These are phyloP conservation scores for Falcunculus frontatus DNA, from an alignment of 2,113 vertebrate species.

Conservation along the genomic window DNA sequence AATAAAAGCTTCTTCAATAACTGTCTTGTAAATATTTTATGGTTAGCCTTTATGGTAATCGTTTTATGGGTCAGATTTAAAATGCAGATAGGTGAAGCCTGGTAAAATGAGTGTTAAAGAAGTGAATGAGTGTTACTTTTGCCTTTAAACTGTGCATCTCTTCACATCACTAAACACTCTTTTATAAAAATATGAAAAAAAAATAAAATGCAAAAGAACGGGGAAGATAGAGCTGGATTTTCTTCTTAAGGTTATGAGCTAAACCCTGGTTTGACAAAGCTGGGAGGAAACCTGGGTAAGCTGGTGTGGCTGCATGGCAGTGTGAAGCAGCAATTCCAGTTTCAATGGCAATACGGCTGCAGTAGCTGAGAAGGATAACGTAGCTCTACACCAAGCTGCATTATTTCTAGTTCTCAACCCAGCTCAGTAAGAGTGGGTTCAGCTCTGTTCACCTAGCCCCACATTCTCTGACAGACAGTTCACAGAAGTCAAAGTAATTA, in stretches of 20 bases:
- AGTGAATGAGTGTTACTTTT: background rate
- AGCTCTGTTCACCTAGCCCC: background rate
- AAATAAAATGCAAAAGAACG: background rate
- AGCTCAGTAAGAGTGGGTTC: background rate
- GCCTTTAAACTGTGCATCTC: background rate
- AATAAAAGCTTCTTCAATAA: background rate
- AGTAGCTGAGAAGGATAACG: background rate
- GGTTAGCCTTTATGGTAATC: background rate
- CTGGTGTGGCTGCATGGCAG: background rate
- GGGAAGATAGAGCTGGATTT: background rate
- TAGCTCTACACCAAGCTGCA: fast-evolving
- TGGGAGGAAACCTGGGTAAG: background rate
- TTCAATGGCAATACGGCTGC: background rate
- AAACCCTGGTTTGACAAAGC: background rate
- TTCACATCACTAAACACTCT: background rate
- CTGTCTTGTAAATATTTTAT: background rate
- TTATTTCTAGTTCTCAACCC: background rate
- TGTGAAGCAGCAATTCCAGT: background rate
- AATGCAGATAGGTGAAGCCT: background rate
- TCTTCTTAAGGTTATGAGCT: background rate
- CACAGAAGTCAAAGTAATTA: background rate
- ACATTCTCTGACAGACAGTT: background rate
- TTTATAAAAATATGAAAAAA: background rate
- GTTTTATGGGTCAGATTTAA: background rate
- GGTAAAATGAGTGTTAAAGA: background rate